Conservation (phyloP, 2,113 vertebrate genomes). For the Bufo gargarizans region DNA sequence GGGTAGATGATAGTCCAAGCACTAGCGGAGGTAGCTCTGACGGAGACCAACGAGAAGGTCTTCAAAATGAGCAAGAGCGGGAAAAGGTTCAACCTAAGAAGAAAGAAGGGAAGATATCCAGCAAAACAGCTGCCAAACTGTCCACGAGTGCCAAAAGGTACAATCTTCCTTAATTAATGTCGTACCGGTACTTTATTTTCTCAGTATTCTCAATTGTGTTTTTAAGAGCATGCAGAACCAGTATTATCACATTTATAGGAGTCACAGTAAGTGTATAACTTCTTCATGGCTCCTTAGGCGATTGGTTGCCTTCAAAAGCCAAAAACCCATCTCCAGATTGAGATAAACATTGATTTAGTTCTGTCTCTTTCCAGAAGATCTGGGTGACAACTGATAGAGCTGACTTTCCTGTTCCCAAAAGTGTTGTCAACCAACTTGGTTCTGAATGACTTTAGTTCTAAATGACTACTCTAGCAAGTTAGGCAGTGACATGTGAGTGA, state of each 20-base stretch:
- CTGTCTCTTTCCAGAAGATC: no score
- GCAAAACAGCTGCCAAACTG: conserved; percentile 97
- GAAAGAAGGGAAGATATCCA: conserved; percentile 98
- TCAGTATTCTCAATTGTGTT: not conserved
- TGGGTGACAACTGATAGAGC: not conserved
- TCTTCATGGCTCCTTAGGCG: not conserved
- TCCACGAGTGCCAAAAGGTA: conserved; percentile 99
- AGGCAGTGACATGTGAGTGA: no score
- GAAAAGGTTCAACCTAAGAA: conserved; percentile 96
- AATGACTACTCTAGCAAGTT: no score
- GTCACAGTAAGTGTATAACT: no score
- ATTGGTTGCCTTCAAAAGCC: not conserved
- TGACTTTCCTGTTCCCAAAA: not conserved
- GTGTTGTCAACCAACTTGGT: not conserved
- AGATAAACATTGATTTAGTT: no score
- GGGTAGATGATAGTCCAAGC: conserved; percentile 97
- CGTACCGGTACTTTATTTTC: not conserved
- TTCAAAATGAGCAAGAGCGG: conserved; percentile 91
- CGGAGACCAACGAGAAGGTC: conserved; percentile 91
- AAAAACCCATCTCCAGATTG: no score
- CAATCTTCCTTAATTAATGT: not conserved
- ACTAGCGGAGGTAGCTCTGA: conserved; percentile 98
- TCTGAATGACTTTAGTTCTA: no score
- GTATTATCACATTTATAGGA: no score
- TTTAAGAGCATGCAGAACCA: no score